phyloP scores from a whole-genome alignment of 2,888 invertebrate genomes.

The Nebria salina region DNA sequence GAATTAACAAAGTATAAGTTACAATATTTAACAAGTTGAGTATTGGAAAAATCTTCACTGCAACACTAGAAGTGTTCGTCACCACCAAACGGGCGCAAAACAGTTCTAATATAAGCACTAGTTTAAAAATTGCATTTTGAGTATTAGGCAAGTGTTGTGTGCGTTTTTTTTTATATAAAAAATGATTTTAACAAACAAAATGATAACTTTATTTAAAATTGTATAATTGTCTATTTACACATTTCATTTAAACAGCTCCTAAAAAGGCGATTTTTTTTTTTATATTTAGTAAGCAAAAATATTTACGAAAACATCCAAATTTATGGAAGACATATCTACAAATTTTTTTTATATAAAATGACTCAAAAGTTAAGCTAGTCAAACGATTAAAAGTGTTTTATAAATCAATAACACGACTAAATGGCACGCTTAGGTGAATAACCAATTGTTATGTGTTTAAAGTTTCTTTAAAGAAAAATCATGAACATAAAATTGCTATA shows the following conservation, averaged over 20 bases:
- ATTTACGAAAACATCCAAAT: neutral
- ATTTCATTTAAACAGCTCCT: neutral
- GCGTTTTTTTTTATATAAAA: neutral
- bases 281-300: neutral
- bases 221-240: neutral
- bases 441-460: slow-evolving; percentile 35
- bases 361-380: neutral
- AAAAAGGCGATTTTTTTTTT: neutral
- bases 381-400: neutral
- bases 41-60: neutral
- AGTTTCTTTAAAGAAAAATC: slow-evolving; percentile 16
- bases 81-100: neutral
- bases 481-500: neutral
- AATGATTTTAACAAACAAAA: neutral
- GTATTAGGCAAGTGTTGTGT: neutral
- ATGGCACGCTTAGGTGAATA: slow-evolving; percentile 45
- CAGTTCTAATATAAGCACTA: neutral
- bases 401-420: neutral
- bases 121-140: neutral
- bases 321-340: neutral
- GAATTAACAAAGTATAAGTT: neutral
- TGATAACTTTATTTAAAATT: neutral
- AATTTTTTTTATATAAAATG: neutral
- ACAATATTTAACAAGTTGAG: neutral
- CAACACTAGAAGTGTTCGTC: neutral